phyloP scores from a whole-genome alignment of 2,113 vertebrate species.

The Laticauda laticaudata region DNA sequence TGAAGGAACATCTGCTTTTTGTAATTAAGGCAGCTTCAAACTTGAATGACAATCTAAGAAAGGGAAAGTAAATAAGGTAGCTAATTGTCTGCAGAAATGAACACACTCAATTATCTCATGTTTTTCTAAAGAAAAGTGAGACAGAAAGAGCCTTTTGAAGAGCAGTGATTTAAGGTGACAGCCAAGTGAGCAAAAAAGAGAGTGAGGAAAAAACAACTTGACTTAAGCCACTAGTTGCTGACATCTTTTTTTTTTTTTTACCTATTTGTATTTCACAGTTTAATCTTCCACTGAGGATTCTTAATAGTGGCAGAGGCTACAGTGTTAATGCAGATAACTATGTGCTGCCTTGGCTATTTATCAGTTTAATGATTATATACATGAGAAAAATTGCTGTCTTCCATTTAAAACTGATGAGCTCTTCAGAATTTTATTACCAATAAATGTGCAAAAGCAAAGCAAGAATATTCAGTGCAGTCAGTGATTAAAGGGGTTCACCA shows the following conservation, averaged over 20 bases:
- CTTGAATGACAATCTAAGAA: conserved; percentile 13
- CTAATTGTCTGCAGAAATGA: conserved; percentile 18
- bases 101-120: conserved; percentile 12
- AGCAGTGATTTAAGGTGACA: conserved; percentile 7
- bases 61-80: conserved; percentile 16
- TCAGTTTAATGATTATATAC: conserved; percentile 64
- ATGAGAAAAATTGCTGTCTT: conserved; percentile 52
- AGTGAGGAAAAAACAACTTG: conserved; percentile 17
- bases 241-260: conserved; percentile 24
- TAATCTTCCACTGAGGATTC: conserved; percentile 18
- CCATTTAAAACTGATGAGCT: conserved; percentile 60
- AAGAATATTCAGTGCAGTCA: conserved; percentile 60
- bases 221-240: neutral
- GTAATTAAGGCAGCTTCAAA: conserved; percentile 6
- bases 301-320: conserved; percentile 40
- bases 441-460: conserved; percentile 66
- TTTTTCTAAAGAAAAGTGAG: neutral
- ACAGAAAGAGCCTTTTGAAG: neutral
- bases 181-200: neutral
- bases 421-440: conserved; percentile 60
- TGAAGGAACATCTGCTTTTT: conserved; percentile 17
- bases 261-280: conserved; percentile 1
- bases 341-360: conserved; percentile 48
- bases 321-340: conserved; percentile 53
- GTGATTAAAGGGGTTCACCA: conserved; percentile 64